These are phyloP conservation scores for Mola mola DNA, from an alignment of 2,113 vertebrate genomes.

Conservation along the genomic window DNA sequence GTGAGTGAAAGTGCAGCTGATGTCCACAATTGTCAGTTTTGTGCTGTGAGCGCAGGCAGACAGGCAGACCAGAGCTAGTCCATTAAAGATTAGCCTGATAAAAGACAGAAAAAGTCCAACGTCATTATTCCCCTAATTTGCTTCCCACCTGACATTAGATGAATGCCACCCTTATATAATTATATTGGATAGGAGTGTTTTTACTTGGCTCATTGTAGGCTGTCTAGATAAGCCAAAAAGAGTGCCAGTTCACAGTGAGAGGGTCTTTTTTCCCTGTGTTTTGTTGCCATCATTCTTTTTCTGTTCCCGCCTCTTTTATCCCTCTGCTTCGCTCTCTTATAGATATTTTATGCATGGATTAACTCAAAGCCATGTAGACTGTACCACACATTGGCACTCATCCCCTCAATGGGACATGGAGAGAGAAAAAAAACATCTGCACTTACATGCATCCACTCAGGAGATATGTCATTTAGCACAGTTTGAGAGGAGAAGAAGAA, in stretches of 20 bases:
- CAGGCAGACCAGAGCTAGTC: constrained; percentile 22
- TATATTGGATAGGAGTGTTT: constrained; percentile 48
- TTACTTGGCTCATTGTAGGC: constrained; percentile 40
- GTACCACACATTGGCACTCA: constrained; percentile 49
- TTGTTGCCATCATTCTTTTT: constrained; percentile 8
- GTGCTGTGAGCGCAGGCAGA: constrained; percentile 18
- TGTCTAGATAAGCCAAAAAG: constrained; percentile 53
- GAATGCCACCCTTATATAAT: constrained; percentile 52
- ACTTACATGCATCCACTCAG: constrained; percentile 20
- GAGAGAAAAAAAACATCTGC: constrained; percentile 7
- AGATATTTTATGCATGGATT: constrained; percentile 67
- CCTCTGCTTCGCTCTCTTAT: constrained; percentile 22
- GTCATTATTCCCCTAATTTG: constrained; percentile 50
- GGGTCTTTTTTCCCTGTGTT: constrained; percentile 27
- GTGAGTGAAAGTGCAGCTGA: constrained; percentile 36
- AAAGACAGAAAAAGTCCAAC: constrained; percentile 44
- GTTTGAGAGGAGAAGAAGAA: constrained; percentile 38
- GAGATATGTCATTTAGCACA: constrained; percentile 49
- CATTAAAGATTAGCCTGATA: constrained; percentile 41
- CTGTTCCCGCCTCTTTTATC: constrained; percentile 9
- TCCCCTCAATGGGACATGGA: constrained; percentile 41
- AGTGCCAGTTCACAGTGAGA: constrained; percentile 37
- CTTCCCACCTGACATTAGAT: constrained; percentile 50
- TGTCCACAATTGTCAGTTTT: constrained; percentile 40
- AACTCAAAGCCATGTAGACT: constrained; percentile 52